Percentiles rank a stretch among this genome's conserved stretches.
Conservation (phyloP, 2,888 invertebrate genomes). For the Lasioglossum figueresi region DNA sequence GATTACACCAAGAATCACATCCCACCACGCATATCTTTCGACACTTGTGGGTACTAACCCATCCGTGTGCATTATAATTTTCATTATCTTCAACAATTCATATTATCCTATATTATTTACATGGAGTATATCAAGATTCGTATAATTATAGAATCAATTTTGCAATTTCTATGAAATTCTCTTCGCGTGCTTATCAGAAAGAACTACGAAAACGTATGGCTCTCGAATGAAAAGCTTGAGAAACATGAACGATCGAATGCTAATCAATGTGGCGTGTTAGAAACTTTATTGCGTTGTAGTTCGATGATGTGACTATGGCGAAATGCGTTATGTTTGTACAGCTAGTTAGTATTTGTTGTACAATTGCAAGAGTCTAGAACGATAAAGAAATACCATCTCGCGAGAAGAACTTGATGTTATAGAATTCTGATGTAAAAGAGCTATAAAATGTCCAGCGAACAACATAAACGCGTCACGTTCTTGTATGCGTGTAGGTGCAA, state of each 20-base stretch:
- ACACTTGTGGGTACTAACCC: constrained; percentile 15
- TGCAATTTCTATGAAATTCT: constrained; percentile 32
- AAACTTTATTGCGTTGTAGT: neutral
- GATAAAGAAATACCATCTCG: neutral
- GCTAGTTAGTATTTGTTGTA: neutral
- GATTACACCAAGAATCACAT: neutral
- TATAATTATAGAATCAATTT: constrained; percentile 21
- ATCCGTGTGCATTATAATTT: neutral
- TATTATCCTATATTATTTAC: constrained; percentile 40
- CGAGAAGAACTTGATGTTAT: neutral
- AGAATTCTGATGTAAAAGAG: neutral
- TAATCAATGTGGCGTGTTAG: neutral
- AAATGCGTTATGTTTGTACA: neutral
- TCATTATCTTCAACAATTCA: constrained; percentile 21
- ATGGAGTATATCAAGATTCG: constrained; percentile 23
- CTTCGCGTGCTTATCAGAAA: constrained; percentile 41
- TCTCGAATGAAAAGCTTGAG: neutral
- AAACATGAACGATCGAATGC: neutral
- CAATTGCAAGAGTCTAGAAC: neutral
- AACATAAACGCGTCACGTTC: constrained; percentile 22
- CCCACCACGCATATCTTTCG: constrained; percentile 4
- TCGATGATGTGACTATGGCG: neutral
- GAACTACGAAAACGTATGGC: neutral
- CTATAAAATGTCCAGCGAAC: neutral
- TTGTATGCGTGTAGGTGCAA: constrained; percentile 25